phyloP scores from a whole-genome alignment of 2,113 vertebrate species.

The Abramis brama region DNA sequence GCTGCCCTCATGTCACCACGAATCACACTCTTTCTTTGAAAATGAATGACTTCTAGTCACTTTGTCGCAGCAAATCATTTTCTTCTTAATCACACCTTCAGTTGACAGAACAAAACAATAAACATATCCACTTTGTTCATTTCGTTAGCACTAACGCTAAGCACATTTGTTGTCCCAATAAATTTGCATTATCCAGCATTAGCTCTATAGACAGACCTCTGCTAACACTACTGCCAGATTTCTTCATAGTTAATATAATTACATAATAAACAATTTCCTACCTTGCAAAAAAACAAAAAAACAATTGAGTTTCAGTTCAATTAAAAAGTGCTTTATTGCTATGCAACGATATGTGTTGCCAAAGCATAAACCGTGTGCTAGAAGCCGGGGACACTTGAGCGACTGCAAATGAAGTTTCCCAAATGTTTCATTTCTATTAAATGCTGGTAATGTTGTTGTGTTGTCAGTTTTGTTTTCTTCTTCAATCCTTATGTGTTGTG shows the following conservation, averaged over 20 bases:
- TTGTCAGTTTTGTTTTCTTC: background rate
- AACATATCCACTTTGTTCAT: background rate
- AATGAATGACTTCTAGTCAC: background rate
- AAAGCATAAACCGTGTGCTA: background rate
- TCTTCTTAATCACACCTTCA: background rate
- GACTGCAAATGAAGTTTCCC: background rate
- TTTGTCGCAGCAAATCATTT: background rate
- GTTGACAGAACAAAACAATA: background rate
- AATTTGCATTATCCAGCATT: conserved; percentile 2
- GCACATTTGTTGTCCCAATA: background rate
- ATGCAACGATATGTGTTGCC: background rate
- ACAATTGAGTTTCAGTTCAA: background rate
- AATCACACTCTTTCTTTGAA: background rate
- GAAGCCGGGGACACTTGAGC: background rate
- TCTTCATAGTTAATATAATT: background rate
- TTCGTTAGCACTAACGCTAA: background rate
- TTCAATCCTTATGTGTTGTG: background rate
- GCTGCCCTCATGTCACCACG: background rate
- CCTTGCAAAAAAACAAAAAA: background rate
- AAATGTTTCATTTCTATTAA: background rate
- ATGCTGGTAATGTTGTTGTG: background rate
- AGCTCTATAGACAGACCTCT: background rate
- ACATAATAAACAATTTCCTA: background rate
- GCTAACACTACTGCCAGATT: background rate
- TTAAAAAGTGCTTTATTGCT: conserved; percentile 1